These are phyloP conservation scores for Psittacus erithacus DNA, from an alignment of 2,113 vertebrate species.

Conservation along the genomic window DNA sequence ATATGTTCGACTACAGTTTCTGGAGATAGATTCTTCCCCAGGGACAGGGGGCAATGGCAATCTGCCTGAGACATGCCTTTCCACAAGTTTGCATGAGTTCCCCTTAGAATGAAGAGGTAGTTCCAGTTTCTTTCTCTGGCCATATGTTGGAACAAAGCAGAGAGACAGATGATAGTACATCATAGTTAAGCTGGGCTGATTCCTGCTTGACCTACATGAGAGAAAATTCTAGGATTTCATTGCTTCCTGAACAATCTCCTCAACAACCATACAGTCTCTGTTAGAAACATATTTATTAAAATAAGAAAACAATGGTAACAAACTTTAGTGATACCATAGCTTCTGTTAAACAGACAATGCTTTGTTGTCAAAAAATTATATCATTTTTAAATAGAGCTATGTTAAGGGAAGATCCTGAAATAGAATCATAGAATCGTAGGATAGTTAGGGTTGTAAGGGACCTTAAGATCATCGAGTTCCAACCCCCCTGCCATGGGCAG, in stretches of 20 bases:
- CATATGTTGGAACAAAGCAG: neutral
- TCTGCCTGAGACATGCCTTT: neutral
- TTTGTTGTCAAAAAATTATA: neutral
- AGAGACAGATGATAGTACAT: neutral
- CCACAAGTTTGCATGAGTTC: neutral
- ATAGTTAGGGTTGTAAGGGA: no score
- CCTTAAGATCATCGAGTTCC: no score
- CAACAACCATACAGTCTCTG: neutral
- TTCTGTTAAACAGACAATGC: neutral
- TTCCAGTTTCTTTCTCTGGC: neutral
- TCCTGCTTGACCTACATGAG: slow-evolving; percentile 3
- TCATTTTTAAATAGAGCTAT: neutral
- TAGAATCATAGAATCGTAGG: no score
- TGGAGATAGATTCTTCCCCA: neutral
- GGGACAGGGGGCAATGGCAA: neutral
- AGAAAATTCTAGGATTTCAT: neutral
- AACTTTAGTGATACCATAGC: neutral
- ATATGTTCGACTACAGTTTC: neutral
- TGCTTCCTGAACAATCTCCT: neutral
- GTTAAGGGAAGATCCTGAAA: neutral
- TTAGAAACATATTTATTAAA: neutral
- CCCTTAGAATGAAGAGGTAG: fast-evolving
- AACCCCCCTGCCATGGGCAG: no score
- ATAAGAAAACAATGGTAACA: neutral
- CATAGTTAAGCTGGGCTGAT: neutral